These are phyloP conservation scores for Euura lappo DNA, from an alignment of 1,140 invertebrate genomes.

Conservation along the genomic window DNA sequence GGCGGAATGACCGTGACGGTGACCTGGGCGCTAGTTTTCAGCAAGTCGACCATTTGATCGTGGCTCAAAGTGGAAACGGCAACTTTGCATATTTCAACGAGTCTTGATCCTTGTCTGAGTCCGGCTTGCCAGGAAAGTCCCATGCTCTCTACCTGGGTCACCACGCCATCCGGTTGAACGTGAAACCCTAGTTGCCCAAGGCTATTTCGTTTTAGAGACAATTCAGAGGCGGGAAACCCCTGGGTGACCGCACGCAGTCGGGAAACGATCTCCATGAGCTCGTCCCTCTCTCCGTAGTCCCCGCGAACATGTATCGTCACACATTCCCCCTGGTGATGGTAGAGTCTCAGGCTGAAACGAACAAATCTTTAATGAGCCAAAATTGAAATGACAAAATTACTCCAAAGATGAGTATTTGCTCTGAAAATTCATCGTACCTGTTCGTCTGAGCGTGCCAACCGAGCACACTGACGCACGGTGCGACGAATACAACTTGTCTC, in stretches of 20 bases:
- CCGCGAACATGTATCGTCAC: conserved; percentile 75
- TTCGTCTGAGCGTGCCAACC: conserved; percentile 78
- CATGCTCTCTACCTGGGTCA: conserved; percentile 90
- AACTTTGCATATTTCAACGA: conserved; percentile 93
- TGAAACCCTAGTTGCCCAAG: conserved; percentile 93
- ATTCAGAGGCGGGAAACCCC: conserved; percentile 76
- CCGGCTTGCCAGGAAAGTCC: conserved; percentile 91
- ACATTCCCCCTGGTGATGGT: conserved; percentile 86
- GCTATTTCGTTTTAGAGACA: conserved; percentile 78
- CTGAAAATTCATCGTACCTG: conserved; percentile 53
- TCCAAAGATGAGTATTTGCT: not conserved
- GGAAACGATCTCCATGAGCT: conserved; percentile 79
- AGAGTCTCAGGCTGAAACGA: conserved; percentile 66
- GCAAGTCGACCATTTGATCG: conserved; percentile 92
- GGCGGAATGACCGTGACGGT: conserved; percentile 86
- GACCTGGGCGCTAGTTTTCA: conserved; percentile 88
- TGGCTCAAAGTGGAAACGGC: conserved; percentile 89
- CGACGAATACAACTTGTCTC: conserved; percentile 85
- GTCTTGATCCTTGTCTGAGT: conserved; percentile 83
- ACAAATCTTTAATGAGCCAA: not conserved
- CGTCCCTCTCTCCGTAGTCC: conserved; percentile 72
- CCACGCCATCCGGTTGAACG: conserved; percentile 93
- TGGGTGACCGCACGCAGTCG: conserved; percentile 74
- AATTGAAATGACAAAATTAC: not conserved
- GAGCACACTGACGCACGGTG: conserved; percentile 83